A percentile compares a stretch with the other conserved stretches of the same genome.
Evolutionary conservation across 2,888 invertebrate species (phyloP).

Genomic region (Zaprionus bogoriensis): DNA sequence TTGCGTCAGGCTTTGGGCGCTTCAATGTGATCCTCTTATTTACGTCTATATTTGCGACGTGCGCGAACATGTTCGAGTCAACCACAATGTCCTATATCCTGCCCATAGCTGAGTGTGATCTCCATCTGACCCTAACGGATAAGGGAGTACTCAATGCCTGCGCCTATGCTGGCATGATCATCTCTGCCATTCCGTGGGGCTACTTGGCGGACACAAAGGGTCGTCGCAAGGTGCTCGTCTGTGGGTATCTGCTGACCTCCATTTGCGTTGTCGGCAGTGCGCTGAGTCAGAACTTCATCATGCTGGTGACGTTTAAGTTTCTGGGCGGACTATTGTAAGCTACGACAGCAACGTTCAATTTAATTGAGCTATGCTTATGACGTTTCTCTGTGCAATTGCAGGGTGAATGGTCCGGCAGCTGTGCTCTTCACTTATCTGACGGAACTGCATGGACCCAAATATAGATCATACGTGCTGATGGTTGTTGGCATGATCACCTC

Average conservation of each 20-base stretch:
- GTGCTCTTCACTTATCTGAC: conserved; percentile 89
- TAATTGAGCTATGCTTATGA: no score
- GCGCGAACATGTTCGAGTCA: conserved; percentile 88
- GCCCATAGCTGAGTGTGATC: conserved; percentile 89
- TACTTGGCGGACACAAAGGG: conserved; percentile 90
- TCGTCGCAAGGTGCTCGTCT: conserved; percentile 86
- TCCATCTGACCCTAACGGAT: conserved; percentile 86
- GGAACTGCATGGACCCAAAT: conserved; percentile 88
- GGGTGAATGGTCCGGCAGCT: conserved; percentile 89
- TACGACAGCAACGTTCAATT: not conserved
- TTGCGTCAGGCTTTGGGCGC: conserved; percentile 87
- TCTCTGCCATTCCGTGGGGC: conserved; percentile 90
- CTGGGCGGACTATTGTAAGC: conserved; percentile 90
- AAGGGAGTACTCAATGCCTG: conserved; percentile 89
- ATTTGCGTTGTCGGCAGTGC: conserved; percentile 86
- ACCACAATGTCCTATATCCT: conserved; percentile 89
- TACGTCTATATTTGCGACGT: conserved; percentile 86
- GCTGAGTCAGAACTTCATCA: conserved; percentile 86
- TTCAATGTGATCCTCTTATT: conserved; percentile 87
- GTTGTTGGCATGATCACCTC: conserved; percentile 87
- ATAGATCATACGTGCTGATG: conserved; percentile 87
- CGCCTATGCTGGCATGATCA: conserved; percentile 91
- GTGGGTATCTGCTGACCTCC: conserved; percentile 87
- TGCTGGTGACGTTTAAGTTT: conserved; percentile 88
- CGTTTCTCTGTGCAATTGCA: conserved; percentile 72